phyloP scores from a whole-genome alignment of 2,113 vertebrate species.

The Nycticebus coucang region DNA sequence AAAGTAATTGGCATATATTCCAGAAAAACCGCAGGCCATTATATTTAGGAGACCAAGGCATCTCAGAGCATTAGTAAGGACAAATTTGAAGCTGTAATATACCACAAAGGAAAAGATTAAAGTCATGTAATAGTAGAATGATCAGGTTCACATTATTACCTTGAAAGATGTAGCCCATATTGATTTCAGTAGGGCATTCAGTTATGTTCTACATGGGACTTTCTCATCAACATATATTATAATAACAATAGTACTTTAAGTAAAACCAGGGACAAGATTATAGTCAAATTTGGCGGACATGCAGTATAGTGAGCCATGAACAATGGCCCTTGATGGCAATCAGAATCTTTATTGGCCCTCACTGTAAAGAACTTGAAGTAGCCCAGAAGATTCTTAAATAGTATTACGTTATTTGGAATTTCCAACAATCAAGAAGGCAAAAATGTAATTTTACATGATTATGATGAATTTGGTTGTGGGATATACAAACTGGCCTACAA shows the following conservation, averaged over 20 bases:
- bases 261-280: neutral
- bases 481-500: neutral
- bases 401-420: neutral
- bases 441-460: conserved; percentile 17
- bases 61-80: neutral
- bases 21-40: neutral
- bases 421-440: neutral
- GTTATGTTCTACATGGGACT: neutral
- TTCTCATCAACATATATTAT: neutral
- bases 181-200: neutral
- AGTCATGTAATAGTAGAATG: neutral
- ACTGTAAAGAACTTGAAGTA: neutral
- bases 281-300: neutral
- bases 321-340: neutral
- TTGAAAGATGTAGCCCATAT: neutral
- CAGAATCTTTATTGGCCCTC: neutral
- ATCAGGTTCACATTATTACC: neutral
- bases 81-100: neutral
- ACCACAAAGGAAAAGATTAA: neutral
- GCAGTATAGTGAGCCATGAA: neutral
- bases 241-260: neutral
- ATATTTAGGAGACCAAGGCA: neutral
- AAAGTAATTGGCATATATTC: conserved; percentile 35
- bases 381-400: neutral
- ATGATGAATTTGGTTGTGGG: neutral